Base-by-base conservation (phyloP, 2,113 vertebrate species). In the Passerina amoena region DNA sequence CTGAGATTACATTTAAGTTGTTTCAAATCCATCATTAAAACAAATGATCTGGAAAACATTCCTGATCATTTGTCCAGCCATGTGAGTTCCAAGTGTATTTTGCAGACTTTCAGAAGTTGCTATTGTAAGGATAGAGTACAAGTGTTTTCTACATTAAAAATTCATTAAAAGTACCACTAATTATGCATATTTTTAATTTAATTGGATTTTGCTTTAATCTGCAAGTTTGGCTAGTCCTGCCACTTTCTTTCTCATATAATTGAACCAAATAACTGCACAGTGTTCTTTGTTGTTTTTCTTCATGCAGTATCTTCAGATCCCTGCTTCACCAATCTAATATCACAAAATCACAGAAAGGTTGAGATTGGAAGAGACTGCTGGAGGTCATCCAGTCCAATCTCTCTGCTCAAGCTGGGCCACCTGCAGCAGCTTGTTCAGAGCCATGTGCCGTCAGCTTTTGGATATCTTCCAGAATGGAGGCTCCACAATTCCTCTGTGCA, bases 11-110 rank as follows among this genome's bases (percentile, higher is more conserved):
- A 72, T 87, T 95, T 88, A 88, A 94, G 24, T 89, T 96, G 31
- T 88, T 97, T 96, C 82, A 95, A 96, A 91, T 85, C 61, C 56
- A 71, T 93, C 78, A 93, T 96, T 96, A 92, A 86, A 86, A n/a
- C 78, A 91, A 92, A 89, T 80, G n/a, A 86, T 85, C 83, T 95
- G 85, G 84, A 93, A 96, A 85, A 57, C 25, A 59, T 70, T 89
- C 60, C 51, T 83, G 70, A 92, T 76, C 54, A 80, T 96, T 95
- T 92, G 33, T 93, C 86, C 57, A 96, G 72, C 60, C 50, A 48
- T 64, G 12, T 77, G 80, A 95, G 22, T 94, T 93, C 45, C 63
- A 94, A 96, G 89, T 76, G 42, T 90, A 84, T 86, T 93, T 88
- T 92, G 37, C 70, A 95, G 92, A 79, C 50, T 90, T 94, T 63